phyloP scores from a whole-genome alignment of 2,113 vertebrate genomes.

The Ifrita kowaldi region DNA sequence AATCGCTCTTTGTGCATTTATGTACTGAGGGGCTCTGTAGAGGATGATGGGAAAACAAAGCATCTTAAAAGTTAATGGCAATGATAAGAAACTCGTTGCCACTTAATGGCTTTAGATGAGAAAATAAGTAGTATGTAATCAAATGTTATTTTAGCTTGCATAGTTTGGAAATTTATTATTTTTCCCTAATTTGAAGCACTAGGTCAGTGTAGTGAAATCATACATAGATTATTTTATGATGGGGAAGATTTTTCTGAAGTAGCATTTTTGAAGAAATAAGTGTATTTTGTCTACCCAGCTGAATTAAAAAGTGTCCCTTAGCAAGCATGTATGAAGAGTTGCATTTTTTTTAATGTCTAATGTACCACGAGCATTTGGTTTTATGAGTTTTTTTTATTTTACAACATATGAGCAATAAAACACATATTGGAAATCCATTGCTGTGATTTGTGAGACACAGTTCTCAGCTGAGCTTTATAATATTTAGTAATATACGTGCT shows the following conservation, averaged over 20 bases:
- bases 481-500: neutral
- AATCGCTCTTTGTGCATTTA: neutral
- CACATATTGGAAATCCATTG: neutral
- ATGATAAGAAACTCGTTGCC: neutral
- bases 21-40: neutral
- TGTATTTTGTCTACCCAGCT: neutral
- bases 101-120: neutral
- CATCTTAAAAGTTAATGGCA: neutral
- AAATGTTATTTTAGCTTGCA: neutral
- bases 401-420: neutral
- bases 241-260: neutral
- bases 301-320: neutral
- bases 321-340: neutral
- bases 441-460: neutral
- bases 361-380: neutral
- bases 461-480: neutral
- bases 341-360: neutral
- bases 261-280: neutral
- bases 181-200: neutral
- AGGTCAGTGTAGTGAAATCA: neutral
- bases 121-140: neutral
- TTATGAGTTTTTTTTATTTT: neutral
- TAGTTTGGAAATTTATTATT: neutral
- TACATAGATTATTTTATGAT: neutral
- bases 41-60: neutral